Percentiles rank a stretch among this genome's conserved stretches.
phyloP scores from a whole-genome alignment of 2,888 invertebrate genomes.

The Sinelater perroti region DNA sequence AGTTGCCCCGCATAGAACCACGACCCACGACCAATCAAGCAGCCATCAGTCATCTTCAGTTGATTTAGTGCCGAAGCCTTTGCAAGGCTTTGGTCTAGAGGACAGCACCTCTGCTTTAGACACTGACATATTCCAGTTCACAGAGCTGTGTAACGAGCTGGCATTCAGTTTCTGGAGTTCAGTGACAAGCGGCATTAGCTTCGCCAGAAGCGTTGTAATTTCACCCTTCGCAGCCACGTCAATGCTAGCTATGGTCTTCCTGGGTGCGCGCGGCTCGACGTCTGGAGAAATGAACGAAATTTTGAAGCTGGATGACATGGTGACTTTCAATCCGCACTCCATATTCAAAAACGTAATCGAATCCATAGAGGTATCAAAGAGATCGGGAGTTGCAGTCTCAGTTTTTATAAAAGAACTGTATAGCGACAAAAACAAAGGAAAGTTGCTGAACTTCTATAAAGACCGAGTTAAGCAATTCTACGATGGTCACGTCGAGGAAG shows the following conservation, averaged over 20 bases:
- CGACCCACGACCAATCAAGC: slow-evolving; percentile 40
- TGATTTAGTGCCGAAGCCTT: slow-evolving; percentile 65
- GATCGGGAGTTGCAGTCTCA: slow-evolving; percentile 79
- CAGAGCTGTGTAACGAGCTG: slow-evolving; percentile 83
- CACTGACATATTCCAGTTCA: slow-evolving; percentile 79
- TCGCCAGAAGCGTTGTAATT: slow-evolving; percentile 78
- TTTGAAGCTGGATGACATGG: slow-evolving; percentile 84
- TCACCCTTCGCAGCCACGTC: slow-evolving; percentile 88
- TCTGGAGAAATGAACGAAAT: slow-evolving; percentile 92
- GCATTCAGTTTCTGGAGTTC: slow-evolving; percentile 85
- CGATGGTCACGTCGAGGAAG: slow-evolving; percentile 85
- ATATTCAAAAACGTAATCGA: slow-evolving; percentile 87
- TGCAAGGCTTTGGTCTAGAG: slow-evolving; percentile 76
- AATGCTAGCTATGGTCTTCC: slow-evolving; percentile 88
- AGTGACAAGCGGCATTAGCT: slow-evolving; percentile 75
- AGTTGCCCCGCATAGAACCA: slow-evolving; percentile 61
- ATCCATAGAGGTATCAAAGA: slow-evolving; percentile 73
- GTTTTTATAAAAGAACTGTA: slow-evolving; percentile 85
- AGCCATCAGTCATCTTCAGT: slow-evolving; percentile 57
- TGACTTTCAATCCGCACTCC: slow-evolving; percentile 89
- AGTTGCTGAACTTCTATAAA: slow-evolving; percentile 85
- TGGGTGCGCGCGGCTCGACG: slow-evolving; percentile 86
- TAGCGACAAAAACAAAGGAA: slow-evolving; percentile 82
- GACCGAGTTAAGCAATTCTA: slow-evolving; percentile 88
- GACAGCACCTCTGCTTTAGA: slow-evolving; percentile 77